Conservation (phyloP, 2,797 vertebrate species). For the Argyrosomus regius region DNA sequence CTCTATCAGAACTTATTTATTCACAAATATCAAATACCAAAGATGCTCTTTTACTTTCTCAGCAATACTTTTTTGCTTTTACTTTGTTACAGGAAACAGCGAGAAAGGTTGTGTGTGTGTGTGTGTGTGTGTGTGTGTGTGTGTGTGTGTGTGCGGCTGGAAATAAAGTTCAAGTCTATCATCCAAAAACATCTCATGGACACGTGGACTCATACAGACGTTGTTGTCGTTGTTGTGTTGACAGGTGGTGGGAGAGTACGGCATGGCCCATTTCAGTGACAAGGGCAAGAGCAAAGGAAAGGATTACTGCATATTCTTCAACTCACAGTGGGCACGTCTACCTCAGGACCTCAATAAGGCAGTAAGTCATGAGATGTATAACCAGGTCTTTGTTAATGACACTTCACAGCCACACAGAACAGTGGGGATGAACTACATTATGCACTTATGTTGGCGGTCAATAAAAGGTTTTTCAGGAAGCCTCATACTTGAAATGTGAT, state of each 20-base stretch:
- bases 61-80: not conserved
- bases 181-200: not conserved
- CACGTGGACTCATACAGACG: not conserved
- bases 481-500: conserved; percentile 19
- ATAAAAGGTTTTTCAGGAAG: conserved; percentile 4
- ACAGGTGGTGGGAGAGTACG: conserved; percentile 92
- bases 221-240: not conserved
- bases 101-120: accelerated
- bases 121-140: accelerated
- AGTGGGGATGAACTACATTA: not conserved
- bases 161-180: not conserved
- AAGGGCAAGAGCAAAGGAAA: conserved; percentile 86
- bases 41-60: not conserved
- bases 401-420: not conserved
- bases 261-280: conserved; percentile 94
- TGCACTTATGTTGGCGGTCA: not conserved
- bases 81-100: not conserved
- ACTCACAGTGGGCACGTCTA: conserved; percentile 95
- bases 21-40: not conserved
- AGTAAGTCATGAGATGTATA: conserved; percentile 84
- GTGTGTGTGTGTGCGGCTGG: not conserved
- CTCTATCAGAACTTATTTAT: not conserved
- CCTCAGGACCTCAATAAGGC: conserved; percentile 95
- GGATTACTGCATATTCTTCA: conserved; percentile 98
- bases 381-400: not conserved